Base-by-base conservation (phyloP, 2,888 invertebrate species). In the Lapara coniferarum region DNA sequence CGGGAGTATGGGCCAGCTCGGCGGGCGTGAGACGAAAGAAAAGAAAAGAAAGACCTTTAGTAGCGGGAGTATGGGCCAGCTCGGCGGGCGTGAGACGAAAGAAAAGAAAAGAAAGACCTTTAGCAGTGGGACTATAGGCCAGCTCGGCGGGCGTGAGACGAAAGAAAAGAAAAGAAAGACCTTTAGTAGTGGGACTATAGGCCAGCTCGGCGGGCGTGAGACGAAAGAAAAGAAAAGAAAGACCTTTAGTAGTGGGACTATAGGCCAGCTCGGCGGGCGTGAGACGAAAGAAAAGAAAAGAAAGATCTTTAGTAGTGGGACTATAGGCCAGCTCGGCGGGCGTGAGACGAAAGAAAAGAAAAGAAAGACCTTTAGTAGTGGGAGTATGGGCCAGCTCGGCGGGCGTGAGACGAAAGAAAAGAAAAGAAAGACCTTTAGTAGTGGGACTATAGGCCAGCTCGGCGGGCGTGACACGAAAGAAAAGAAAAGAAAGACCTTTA, bases 221-320 rank as follows among this genome's bases (percentile, higher is more conserved):
- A 53, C 89, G 87, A 25, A 25, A 25, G 25, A 25, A 25, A 25
- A 25, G 2, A 25, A 25, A 25, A 2, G 25, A 25, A 25, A 25
- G 2, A 94, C 94, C 94, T 87, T 89, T 92, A 37, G 85, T 82
- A 14, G 89, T 86, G 0, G 85, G 81, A 10, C 79, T 78, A 0
- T 85, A 82, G 0, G 91, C 86, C 55, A 94, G 85, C 0, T 80
- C 82, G 0, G 88, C 89, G 0, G 89, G 80, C 12, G 78, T 78
- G 67, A 93, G 79, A 53, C 89, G 87, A 25, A 25, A 25, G 25
- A 25, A 25, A 25, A 25, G 2, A 25, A 25, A 25, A 2, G 25
- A 25, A 25, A 25, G 2, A 94, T 94, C 94, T 87, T 89, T 92
- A 37, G 85, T 82, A 14, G 89, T 86, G 0, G 85, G 81, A 10